Evolutionary conservation across 2,797 vertebrate species (phyloP).

Genomic region (Danio tinwini): DNA sequence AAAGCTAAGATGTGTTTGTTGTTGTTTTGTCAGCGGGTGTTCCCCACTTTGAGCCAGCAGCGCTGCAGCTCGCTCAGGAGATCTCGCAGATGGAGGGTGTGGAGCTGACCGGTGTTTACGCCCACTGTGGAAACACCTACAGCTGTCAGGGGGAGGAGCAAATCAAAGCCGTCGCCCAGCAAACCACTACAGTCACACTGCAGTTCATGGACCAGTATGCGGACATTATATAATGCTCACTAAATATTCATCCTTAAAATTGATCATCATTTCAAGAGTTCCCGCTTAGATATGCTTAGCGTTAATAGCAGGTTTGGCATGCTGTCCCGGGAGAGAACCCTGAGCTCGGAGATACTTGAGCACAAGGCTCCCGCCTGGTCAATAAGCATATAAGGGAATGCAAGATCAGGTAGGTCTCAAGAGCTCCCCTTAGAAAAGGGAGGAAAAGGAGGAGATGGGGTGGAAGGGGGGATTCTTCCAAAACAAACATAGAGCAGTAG

Average conservation of each 20-base stretch:
- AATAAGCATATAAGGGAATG: no score
- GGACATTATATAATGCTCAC: not conserved
- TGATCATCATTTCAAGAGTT: not conserved
- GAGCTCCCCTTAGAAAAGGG: no score
- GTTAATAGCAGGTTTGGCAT: no score
- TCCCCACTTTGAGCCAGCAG: constrained; percentile 70
- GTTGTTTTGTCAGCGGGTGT: constrained; percentile 74
- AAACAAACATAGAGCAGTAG: no score
- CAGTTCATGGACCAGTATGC: constrained; percentile 82
- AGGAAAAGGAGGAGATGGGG: no score
- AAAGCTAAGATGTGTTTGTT: not conserved
- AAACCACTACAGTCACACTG: constrained; percentile 74
- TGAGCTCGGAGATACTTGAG: no score
- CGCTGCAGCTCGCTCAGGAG: constrained; percentile 74
- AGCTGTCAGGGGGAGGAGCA: constrained; percentile 73
- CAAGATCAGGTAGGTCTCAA: no score
- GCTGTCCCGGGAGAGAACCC: no score
- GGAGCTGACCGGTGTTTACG: constrained; percentile 82
- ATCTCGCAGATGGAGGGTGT: constrained; percentile 70
- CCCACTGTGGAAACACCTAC: constrained; percentile 88
- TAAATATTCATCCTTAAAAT: not conserved
- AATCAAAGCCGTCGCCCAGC: constrained; percentile 77
- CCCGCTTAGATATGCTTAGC: no score
- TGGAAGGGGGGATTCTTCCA: no score
- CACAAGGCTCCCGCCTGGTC: no score